A percentile compares a stretch with the other conserved stretches of the same genome.
Conservation (phyloP, 1,140 invertebrate genomes). For the Dicyema japonicum region DNA sequence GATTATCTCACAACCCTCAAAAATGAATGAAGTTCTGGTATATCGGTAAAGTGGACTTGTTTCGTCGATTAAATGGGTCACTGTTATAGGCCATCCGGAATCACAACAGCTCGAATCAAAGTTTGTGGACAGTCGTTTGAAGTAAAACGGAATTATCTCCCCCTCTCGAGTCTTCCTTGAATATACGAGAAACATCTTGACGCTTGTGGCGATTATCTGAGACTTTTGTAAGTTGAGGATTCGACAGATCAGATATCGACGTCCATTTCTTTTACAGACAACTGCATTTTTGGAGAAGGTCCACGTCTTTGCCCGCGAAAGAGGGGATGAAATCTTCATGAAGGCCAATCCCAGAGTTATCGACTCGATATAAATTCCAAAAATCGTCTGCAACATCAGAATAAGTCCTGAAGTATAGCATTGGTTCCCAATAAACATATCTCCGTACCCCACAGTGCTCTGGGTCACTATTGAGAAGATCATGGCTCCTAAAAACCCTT, state of each 20-base stretch:
- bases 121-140: slow-evolving; percentile 17
- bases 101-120: slow-evolving; percentile 44
- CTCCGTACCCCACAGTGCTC: slow-evolving; percentile 23
- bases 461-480: slow-evolving; percentile 24
- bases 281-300: slow-evolving; percentile 13
- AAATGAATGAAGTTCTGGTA: slow-evolving; percentile 47
- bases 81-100: slow-evolving; percentile 47
- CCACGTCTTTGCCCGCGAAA: slow-evolving; percentile 12
- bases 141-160: slow-evolving; percentile 19
- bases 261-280: slow-evolving; percentile 29
- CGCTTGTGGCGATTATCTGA: slow-evolving; percentile 59
- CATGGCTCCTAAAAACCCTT: slow-evolving; percentile 12
- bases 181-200: slow-evolving; percentile 56
- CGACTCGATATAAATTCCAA: slow-evolving; percentile 11
- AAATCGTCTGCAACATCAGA: slow-evolving; percentile 12
- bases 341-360: slow-evolving; percentile 7
- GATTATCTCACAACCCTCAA: slow-evolving; percentile 11
- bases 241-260: slow-evolving; percentile 62
- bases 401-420: slow-evolving; percentile 9
- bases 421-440: slow-evolving; percentile 31
- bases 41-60: slow-evolving; percentile 51
- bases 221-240: slow-evolving; percentile 91
- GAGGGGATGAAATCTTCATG: slow-evolving; percentile 11
- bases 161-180: slow-evolving; percentile 37
- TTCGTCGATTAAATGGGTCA: slow-evolving; percentile 47